Evolutionary conservation across 2,888 invertebrate genomes (phyloP).

Genomic region (Drosophila subquinaria): DNA sequence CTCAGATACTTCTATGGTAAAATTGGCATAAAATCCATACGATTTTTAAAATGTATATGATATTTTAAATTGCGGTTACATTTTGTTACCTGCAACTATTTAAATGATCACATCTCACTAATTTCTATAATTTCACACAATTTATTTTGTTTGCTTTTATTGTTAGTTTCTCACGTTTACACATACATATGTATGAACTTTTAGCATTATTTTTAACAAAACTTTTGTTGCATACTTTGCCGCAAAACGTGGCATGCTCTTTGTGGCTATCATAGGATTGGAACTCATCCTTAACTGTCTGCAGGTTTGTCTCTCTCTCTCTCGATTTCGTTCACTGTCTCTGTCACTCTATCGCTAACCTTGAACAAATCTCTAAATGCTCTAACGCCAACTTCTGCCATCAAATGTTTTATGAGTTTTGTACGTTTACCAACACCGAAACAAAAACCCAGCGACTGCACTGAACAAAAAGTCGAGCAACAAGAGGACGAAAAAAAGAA

Average conservation of each 20-base stretch:
- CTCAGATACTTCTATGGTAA: too few relatives aligned
- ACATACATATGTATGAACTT: constrained; percentile 9
- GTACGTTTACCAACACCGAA: constrained; percentile 67
- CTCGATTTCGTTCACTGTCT: neutral
- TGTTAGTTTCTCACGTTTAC: neutral
- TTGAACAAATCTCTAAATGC: constrained; percentile 56
- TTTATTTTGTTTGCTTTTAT: constrained; percentile 5
- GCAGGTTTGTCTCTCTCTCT: neutral
- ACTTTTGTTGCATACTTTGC: constrained; percentile 58
- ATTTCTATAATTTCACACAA: neutral
- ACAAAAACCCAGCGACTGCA: constrained; percentile 19
- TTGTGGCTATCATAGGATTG: neutral
- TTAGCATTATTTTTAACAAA: constrained; percentile 10
- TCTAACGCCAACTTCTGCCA: constrained; percentile 44
- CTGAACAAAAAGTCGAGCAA: constrained; percentile 38
- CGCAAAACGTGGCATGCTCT: constrained; percentile 5
- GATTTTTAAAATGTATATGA: too few relatives aligned
- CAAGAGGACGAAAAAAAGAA: constrained; percentile 31
- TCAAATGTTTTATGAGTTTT: constrained; percentile 68
- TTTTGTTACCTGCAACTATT: neutral
- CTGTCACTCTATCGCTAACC: constrained; percentile 27
- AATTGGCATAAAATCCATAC: too few relatives aligned
- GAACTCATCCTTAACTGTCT: constrained; percentile 1
- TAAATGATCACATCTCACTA: neutral
- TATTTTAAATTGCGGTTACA: too few relatives aligned